Percentiles rank a stretch among this genome's conserved stretches.
Evolutionary conservation across 1,140 invertebrate species (phyloP).

Genomic region (Drosophila subpulchrella): DNA sequence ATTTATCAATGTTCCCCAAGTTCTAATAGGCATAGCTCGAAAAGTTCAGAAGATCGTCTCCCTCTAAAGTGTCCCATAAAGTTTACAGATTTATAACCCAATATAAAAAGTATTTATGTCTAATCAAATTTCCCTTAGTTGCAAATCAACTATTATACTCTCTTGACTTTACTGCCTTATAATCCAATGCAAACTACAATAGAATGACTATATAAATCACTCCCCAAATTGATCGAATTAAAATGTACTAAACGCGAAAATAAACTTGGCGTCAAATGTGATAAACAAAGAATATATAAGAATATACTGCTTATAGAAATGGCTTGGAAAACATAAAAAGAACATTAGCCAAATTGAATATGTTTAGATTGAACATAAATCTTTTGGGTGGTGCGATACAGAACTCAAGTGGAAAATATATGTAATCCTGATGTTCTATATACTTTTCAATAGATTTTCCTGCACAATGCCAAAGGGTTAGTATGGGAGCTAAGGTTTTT

Average conservation of each 20-base stretch:
- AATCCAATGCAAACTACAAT: slow-evolving; percentile 23
- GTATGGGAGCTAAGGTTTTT: slow-evolving; percentile 32
- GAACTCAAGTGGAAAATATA: slow-evolving; percentile 24
- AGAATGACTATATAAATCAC: slow-evolving; percentile 34
- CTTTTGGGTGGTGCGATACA: slow-evolving; percentile 28
- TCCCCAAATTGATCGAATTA: slow-evolving; percentile 56
- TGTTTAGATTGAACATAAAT: slow-evolving; percentile 57
- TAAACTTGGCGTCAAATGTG: slow-evolving; percentile 18
- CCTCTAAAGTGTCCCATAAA: neutral
- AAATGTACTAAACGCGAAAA: slow-evolving; percentile 49
- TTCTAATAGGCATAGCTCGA: neutral
- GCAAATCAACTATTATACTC: neutral
- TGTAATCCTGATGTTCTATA: slow-evolving; percentile 3
- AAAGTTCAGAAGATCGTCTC: neutral
- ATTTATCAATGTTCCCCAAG: neutral
- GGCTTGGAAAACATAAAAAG: slow-evolving; percentile 62
- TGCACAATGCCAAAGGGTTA: slow-evolving; percentile 76
- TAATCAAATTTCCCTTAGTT: slow-evolving; percentile 1
- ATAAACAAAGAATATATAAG: slow-evolving; percentile 26
- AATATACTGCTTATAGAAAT: slow-evolving; percentile 42
- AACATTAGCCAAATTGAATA: slow-evolving; percentile 66
- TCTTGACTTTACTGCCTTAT: slow-evolving; percentile 5
- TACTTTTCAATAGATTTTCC: slow-evolving; percentile 19
- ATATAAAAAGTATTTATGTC: slow-evolving; percentile 1
- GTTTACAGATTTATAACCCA: slow-evolving; percentile 1